Evolutionary conservation across 2,113 vertebrate genomes (phyloP).

Genomic region (Hippopotamus amphibius): DNA sequence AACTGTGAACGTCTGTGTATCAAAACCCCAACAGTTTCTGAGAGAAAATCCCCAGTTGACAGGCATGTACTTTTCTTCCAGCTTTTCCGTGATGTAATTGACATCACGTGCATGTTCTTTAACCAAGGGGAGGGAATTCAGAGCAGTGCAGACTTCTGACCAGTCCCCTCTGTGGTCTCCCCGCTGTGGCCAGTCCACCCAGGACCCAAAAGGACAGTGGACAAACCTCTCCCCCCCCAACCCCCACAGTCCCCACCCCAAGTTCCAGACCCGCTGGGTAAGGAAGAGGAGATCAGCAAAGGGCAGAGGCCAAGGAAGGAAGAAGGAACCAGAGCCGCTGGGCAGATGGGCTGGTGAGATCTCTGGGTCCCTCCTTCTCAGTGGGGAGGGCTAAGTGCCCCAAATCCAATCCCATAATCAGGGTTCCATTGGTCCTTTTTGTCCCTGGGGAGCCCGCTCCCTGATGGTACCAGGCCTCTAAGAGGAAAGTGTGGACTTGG

Average conservation of each 20-base stretch:
- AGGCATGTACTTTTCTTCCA: no score
- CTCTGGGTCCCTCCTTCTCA: neutral
- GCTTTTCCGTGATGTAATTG: neutral
- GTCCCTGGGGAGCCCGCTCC: neutral
- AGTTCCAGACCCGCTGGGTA: neutral
- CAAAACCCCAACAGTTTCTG: neutral
- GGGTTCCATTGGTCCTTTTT: neutral
- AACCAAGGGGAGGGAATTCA: neutral
- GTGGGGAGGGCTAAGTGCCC: neutral
- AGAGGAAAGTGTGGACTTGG: neutral
- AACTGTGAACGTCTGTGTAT: neutral
- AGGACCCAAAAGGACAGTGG: neutral
- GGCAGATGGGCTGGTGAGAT: neutral
- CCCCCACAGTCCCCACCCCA: neutral
- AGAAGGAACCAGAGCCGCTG: conserved; percentile 3
- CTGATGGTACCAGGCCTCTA: neutral
- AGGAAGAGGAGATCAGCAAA: conserved; percentile 58
- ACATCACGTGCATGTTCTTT: conserved; percentile 53
- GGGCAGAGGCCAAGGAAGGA: conserved; percentile 18
- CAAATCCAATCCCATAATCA: neutral
- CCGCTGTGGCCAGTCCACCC: neutral
- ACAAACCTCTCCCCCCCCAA: neutral
- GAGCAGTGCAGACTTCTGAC: neutral
- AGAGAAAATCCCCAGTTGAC: neutral
- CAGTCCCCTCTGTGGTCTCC: neutral